These are phyloP conservation scores for Enteromius afrohamiltoni DNA, from an alignment of 2,797 vertebrate species.

Conservation along the genomic window DNA sequence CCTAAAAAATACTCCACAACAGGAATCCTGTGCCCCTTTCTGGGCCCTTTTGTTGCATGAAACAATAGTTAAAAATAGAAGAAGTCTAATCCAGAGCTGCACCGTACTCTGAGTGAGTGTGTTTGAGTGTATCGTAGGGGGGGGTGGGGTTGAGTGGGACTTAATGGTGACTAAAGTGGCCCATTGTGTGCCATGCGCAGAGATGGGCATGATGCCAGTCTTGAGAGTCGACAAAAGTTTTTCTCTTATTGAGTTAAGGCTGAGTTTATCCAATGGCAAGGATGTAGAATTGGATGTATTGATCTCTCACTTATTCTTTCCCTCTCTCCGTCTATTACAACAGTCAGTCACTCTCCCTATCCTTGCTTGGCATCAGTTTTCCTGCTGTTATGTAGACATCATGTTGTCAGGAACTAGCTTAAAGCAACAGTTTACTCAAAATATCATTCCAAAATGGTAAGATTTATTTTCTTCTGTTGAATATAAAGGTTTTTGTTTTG, in stretches of 20 bases:
- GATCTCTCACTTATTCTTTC: neutral
- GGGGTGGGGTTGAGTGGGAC: neutral
- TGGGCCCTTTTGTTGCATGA: constrained; percentile 25
- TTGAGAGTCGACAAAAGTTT: constrained; percentile 38
- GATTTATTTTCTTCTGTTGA: neutral
- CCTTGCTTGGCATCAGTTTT: constrained; percentile 22
- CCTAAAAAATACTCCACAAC: neutral
- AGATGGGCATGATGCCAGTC: constrained; percentile 50
- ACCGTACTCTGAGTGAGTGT: neutral
- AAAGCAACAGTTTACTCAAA: neutral
- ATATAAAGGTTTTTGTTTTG: neutral
- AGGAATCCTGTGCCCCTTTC: constrained; percentile 17
- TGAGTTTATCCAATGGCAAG: constrained; percentile 28
- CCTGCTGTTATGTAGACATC: constrained; percentile 6
- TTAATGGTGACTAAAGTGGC: constrained; percentile 29
- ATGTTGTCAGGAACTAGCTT: neutral
- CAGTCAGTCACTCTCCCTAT: neutral
- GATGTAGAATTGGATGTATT: constrained; percentile 19
- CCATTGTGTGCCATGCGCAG: constrained; percentile 59
- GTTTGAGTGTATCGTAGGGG: constrained; percentile 13
- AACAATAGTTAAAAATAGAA: constrained; percentile 39
- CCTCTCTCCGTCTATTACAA: constrained; percentile 12
- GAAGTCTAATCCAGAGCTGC: constrained; percentile 17
- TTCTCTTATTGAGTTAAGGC: constrained; percentile 55
- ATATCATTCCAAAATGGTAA: neutral